A percentile compares a stretch with the other conserved stretches of the same genome.
phyloP scores from a whole-genome alignment of 2,888 invertebrate genomes.

The Hartigia nigra region DNA sequence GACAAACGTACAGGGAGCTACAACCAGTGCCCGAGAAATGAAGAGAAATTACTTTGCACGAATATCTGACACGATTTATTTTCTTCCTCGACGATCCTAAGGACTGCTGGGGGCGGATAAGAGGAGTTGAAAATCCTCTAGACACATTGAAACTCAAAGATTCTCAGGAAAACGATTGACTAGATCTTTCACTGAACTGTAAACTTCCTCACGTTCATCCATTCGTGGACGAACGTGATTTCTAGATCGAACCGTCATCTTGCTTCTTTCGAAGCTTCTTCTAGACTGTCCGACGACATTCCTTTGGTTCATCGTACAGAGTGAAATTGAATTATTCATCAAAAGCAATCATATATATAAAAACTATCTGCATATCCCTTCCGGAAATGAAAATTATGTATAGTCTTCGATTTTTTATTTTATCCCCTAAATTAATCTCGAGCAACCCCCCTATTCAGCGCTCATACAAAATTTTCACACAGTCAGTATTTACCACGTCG shows the following conservation, averaged over 20 bases:
- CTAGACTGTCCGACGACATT: neutral
- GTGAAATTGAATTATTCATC: conserved; percentile 11
- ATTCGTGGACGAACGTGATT: neutral
- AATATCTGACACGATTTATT: neutral
- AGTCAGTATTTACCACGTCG: neutral
- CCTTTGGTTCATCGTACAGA: neutral
- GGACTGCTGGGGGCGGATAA: neutral
- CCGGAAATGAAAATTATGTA: neutral
- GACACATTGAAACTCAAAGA: neutral
- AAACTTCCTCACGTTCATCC: neutral
- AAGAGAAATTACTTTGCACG: neutral
- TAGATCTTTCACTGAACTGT: neutral
- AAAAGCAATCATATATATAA: neutral
- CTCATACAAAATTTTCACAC: neutral
- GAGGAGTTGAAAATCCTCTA: neutral
- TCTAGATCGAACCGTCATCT: neutral
- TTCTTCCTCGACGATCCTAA: neutral
- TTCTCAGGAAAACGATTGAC: neutral
- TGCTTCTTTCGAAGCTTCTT: neutral
- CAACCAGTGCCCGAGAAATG: neutral
- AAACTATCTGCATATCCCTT: no score
- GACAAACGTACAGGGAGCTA: neutral
- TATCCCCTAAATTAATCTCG: no score
- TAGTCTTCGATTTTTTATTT: accelerated
- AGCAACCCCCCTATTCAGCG: no score